Percentiles rank a stretch among this genome's conserved stretches.
Conservation (phyloP, 2,797 vertebrate genomes). For the Bradypodion pumilum region DNA sequence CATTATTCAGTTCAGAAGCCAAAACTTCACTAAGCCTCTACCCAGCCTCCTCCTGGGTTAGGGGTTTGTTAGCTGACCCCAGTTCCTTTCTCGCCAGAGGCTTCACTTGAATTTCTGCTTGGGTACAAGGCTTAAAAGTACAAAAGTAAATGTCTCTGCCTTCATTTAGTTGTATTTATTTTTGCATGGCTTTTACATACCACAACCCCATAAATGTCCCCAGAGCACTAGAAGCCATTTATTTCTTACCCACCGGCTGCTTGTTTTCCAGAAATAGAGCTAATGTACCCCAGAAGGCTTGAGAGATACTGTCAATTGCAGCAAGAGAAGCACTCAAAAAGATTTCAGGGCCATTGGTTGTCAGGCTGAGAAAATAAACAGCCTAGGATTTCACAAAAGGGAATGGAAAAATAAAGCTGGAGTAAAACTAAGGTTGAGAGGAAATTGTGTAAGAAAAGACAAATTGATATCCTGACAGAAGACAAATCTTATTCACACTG, state of each 20-base stretch:
- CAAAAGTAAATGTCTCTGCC: conserved; percentile 59
- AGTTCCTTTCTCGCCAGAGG: conserved; percentile 33
- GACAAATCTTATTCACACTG: not conserved
- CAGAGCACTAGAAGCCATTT: conserved; percentile 61
- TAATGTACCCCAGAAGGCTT: conserved; percentile 65
- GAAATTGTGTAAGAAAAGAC: conserved; percentile 22
- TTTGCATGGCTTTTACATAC: conserved; percentile 41
- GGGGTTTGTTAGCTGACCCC: conserved; percentile 53
- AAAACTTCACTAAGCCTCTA: conserved; percentile 45
- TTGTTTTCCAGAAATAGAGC: conserved; percentile 37
- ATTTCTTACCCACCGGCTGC: conserved; percentile 61
- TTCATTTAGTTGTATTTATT: conserved; percentile 65
- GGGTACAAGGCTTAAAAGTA: conserved; percentile 48
- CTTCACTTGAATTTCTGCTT: conserved; percentile 42
- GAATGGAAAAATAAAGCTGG: conserved; percentile 3
- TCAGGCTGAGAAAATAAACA: conserved; percentile 53
- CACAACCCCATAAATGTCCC: conserved; percentile 45
- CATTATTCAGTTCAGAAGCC: conserved; percentile 53
- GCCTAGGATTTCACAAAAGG: conserved; percentile 32
- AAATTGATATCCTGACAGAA: conserved; percentile 20
- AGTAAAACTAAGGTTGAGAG: conserved; percentile 31
- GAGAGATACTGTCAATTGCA: conserved; percentile 42
- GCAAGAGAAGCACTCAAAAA: conserved; percentile 15
- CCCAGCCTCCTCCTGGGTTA: conserved; percentile 34
- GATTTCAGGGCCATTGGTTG: conserved; percentile 30